Conservation (phyloP, 2,797 vertebrate genomes). For the Cryptoblepharus egeriae region DNA sequence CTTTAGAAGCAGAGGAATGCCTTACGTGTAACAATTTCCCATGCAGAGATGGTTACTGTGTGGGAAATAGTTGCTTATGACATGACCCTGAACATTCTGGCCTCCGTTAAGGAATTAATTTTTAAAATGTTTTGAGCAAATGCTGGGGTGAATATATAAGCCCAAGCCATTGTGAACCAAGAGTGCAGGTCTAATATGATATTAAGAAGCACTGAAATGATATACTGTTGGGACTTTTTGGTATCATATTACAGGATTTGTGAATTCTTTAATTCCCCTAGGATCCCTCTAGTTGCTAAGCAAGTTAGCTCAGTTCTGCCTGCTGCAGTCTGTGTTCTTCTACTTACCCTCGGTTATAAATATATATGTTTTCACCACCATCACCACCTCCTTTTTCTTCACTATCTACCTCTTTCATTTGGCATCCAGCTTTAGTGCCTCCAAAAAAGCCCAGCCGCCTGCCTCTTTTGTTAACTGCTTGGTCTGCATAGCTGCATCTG, state of each 20-base stretch:
- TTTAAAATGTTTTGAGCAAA: not conserved
- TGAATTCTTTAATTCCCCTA: not conserved
- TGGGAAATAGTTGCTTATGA: not conserved
- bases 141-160: not conserved
- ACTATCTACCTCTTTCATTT: conserved; percentile 8
- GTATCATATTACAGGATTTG: not conserved
- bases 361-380: not conserved
- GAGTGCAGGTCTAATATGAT: not conserved
- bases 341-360: not conserved
- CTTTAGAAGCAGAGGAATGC: too few species aligned
- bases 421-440: conserved; percentile 1
- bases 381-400: not conserved
- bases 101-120: not conserved
- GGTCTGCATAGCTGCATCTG: conserved; percentile 20
- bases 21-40: not conserved
- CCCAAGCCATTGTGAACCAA: not conserved
- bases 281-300: not conserved
- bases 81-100: not conserved
- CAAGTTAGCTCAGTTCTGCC: not conserved
- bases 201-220: not conserved
- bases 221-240: not conserved
- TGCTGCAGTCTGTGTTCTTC: not conserved
- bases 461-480: conserved; percentile 11
- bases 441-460: not conserved
- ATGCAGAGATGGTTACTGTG: not conserved